A percentile compares a stretch with the other conserved stretches of the same genome.
These are phyloP conservation scores for Pongo pygmaeus DNA, from an alignment of 2,113 vertebrate species.

Conservation along the genomic window DNA sequence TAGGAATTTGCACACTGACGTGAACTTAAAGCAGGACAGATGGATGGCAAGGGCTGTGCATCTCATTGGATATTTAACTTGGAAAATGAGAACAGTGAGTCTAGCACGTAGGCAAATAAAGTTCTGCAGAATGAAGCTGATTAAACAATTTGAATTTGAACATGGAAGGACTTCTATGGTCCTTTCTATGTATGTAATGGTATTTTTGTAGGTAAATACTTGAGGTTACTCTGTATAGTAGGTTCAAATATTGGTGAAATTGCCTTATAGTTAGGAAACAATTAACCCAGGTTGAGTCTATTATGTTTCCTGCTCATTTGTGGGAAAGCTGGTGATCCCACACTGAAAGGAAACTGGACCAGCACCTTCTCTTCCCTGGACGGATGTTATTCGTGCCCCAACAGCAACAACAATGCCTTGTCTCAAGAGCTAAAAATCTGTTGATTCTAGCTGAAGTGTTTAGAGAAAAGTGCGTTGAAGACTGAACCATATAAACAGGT, in stretches of 20 bases:
- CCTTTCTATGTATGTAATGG: neutral
- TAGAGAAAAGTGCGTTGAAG: neutral
- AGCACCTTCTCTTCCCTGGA: no score
- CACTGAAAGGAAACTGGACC: neutral
- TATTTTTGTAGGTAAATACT: neutral
- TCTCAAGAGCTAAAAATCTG: neutral
- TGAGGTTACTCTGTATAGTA: neutral
- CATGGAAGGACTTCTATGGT: neutral
- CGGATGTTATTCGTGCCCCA: neutral
- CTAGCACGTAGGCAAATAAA: neutral
- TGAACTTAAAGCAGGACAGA: neutral
- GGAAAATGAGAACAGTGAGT: neutral
- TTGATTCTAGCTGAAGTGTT: neutral
- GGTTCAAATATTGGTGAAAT: neutral
- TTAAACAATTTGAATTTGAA: conserved; percentile 1
- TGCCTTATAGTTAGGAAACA: neutral
- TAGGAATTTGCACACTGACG: neutral
- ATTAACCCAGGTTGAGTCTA: neutral
- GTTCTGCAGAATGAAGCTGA: neutral
- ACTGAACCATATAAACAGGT: neutral
- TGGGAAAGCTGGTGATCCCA: neutral
- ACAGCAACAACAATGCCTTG: neutral
- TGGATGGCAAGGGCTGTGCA: fast-evolving
- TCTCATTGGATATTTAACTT: neutral
- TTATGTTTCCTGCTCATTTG: neutral